Percentiles rank a stretch among this genome's conserved stretches.
Evolutionary conservation across 1,140 invertebrate genomes (phyloP).

Genomic region (Anagrus nilaparvatae): DNA sequence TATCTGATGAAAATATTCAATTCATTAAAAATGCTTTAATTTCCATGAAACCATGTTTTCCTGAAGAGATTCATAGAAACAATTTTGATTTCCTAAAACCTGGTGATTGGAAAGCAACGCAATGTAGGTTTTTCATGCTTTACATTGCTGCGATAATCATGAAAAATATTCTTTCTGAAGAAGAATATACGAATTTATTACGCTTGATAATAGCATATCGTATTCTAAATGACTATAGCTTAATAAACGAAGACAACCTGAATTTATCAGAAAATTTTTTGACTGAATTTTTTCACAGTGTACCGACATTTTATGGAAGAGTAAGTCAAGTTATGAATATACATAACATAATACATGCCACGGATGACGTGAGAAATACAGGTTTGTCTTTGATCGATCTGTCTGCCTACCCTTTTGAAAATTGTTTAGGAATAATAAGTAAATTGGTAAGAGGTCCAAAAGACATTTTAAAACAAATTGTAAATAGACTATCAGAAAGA

Average conservation of each 20-base stretch:
- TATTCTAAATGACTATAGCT: not conserved
- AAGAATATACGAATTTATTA: slow-evolving; percentile 15
- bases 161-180: slow-evolving; percentile 2
- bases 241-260: not conserved
- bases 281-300: slow-evolving; percentile 7
- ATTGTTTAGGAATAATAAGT: slow-evolving; percentile 11
- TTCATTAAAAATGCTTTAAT: not conserved
- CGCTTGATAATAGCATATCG: slow-evolving; percentile 11
- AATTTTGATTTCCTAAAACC: slow-evolving; percentile 6
- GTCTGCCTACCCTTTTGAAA: slow-evolving; percentile 15
- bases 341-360: slow-evolving; percentile 13
- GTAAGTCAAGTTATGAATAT: slow-evolving; percentile 11
- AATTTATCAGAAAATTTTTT: slow-evolving; percentile 2
- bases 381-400: slow-evolving; percentile 4
- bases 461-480: slow-evolving; percentile 13
- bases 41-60: slow-evolving; percentile 2
- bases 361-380: slow-evolving; percentile 11
- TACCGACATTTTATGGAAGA: slow-evolving; percentile 6
- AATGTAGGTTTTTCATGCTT: slow-evolving; percentile 14
- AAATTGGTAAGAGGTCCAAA: slow-evolving; percentile 10
- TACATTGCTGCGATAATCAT: slow-evolving; percentile 9
- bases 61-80: slow-evolving; percentile 15
- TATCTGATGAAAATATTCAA: not conserved
- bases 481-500: slow-evolving; percentile 6
- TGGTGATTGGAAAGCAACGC: slow-evolving; percentile 15